A percentile compares a stretch with the other conserved stretches of the same genome.
These are phyloP conservation scores for Athene noctua DNA, from an alignment of 2,113 vertebrate species.

Conservation along the genomic window DNA sequence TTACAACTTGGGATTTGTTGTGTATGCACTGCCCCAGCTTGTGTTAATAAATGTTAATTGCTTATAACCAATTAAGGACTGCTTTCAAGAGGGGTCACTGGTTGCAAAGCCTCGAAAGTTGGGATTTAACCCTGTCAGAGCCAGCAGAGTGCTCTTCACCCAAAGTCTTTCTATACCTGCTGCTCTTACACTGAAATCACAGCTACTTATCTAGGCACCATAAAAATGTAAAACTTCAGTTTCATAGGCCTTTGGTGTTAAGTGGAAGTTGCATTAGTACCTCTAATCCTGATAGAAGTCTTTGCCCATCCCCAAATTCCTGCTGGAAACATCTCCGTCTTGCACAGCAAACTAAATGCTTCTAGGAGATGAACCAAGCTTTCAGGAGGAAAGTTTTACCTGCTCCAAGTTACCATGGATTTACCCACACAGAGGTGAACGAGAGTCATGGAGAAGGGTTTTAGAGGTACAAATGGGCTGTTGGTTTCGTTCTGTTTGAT, in stretches of 20 bases:
- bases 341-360: not conserved
- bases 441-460: not conserved
- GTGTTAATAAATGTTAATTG: not conserved
- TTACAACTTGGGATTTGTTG: not conserved
- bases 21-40: not conserved
- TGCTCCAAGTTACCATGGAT: not conserved
- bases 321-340: not conserved
- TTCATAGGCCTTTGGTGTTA: not conserved
- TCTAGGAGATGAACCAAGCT: not conserved
- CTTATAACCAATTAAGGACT: not conserved
- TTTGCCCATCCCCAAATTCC: not conserved
- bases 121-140: not conserved
- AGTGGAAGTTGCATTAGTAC: not conserved
- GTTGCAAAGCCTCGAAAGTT: not conserved
- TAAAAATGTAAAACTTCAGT: not conserved
- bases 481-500: not conserved
- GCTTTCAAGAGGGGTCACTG: not conserved
- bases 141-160: not conserved
- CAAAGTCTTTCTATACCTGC: not conserved
- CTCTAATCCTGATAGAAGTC: not conserved
- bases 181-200: not conserved
- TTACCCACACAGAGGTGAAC: fast-evolving
- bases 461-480: fast-evolving
- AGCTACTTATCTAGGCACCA: not conserved
- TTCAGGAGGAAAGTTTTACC: too few relatives aligned